Evolutionary conservation across 2,888 invertebrate genomes (phyloP).

Genomic region (Morpho achilles): DNA sequence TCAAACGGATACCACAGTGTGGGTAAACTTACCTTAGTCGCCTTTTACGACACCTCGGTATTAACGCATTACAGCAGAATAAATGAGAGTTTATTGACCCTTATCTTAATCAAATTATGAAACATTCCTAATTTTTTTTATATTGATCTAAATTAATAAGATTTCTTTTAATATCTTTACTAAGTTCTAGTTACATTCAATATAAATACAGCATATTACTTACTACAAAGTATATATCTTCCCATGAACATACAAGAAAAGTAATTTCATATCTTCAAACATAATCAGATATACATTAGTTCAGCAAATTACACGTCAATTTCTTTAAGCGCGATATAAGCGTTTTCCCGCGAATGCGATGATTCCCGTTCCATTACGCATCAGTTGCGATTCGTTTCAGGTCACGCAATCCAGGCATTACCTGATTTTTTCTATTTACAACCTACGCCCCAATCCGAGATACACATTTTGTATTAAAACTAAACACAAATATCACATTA

Average conservation of each 20-base stretch:
- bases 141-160: background rate
- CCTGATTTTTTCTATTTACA: slow-evolving; percentile 42
- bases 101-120: too few relatives aligned
- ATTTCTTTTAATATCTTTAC: background rate
- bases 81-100: too few relatives aligned
- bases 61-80: too few relatives aligned
- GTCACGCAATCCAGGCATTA: slow-evolving; percentile 75
- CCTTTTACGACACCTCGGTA: too few relatives aligned
- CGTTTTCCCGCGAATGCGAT: slow-evolving; percentile 65
- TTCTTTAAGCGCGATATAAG: slow-evolving; percentile 62
- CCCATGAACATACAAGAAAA: slow-evolving; percentile 4
- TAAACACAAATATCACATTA: background rate
- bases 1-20: too few relatives aligned
- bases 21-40: too few relatives aligned
- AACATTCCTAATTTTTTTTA: too few relatives aligned
- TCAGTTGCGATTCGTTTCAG: slow-evolving; percentile 67
- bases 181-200: too few relatives aligned
- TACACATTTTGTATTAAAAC: background rate
- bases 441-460: too few relatives aligned
- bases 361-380: slow-evolving; percentile 70
- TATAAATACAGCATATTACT: background rate
- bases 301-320: slow-evolving; percentile 36
- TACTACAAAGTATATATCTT: background rate
- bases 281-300: slow-evolving; percentile 60
- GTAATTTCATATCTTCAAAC: slow-evolving; percentile 16